Conservation (phyloP, 2,888 invertebrate genomes). For the Danaus chrysippus region DNA sequence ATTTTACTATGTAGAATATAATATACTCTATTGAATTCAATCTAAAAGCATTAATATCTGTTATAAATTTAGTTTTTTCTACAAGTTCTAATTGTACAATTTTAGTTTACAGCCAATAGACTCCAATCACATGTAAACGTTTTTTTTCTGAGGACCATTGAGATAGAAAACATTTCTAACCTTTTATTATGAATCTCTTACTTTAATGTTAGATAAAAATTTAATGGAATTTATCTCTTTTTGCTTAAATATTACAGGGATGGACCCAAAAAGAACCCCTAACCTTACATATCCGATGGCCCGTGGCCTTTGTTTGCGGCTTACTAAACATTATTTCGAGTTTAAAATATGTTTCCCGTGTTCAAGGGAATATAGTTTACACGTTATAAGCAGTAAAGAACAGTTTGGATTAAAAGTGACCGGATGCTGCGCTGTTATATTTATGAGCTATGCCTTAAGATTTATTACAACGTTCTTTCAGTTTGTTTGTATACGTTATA, state of each 20-base stretch:
- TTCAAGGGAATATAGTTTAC: conserved; percentile 4
- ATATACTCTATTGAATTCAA: not conserved
- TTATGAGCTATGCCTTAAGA: conserved; percentile 28
- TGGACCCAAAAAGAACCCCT: not conserved
- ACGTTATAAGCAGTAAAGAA: conserved; percentile 12
- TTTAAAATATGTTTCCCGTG: not conserved
- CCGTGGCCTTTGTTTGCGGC: not conserved
- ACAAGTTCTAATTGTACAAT: not conserved
- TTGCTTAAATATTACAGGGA: not conserved
- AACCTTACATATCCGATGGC: not conserved
- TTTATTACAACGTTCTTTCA: conserved; percentile 30
- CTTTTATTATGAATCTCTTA: not conserved
- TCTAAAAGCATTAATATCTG: not conserved
- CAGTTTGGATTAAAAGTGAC: conserved; percentile 12
- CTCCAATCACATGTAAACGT: not conserved
- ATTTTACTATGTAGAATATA: not conserved
- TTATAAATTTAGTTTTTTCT: not conserved
- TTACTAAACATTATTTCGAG: conserved; percentile 4
- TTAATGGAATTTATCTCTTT: not conserved
- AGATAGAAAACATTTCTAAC: not conserved
- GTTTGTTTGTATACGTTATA: conserved; percentile 29
- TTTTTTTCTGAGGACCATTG: not conserved
- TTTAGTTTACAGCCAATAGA: not conserved
- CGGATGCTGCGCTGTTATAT: conserved; percentile 17
- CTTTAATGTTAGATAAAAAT: not conserved